A percentile compares a stretch with the other conserved stretches of the same genome.
phyloP scores from a whole-genome alignment of 2,113 vertebrate genomes.

The Pelvicachromis taeniatus region DNA sequence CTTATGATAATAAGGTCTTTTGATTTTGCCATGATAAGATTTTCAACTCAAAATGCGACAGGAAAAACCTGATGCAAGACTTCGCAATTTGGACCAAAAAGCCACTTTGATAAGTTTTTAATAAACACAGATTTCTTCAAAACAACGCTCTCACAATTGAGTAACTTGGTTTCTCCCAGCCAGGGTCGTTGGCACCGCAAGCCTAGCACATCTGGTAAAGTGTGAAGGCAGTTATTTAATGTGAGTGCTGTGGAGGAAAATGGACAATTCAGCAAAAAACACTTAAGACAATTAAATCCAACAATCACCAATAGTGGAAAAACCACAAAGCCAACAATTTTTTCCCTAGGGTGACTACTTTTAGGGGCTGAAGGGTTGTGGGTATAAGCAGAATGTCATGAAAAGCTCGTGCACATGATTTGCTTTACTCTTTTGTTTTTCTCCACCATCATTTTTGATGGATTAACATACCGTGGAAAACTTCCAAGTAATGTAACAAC shows the following conservation, averaged over 20 bases:
- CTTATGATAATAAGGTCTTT: not conserved
- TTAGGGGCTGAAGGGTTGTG: not conserved
- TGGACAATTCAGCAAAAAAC: slow-evolving; percentile 1
- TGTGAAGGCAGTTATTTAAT: slow-evolving; percentile 25
- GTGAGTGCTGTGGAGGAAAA: slow-evolving; percentile 11
- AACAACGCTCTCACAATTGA: not conserved
- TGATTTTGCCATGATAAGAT: not conserved
- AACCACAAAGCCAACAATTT: not conserved
- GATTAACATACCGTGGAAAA: not conserved
- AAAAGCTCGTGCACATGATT: not conserved
- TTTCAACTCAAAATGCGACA: not conserved
- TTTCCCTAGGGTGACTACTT: not conserved
- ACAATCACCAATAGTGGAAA: not conserved
- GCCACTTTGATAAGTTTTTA: not conserved
- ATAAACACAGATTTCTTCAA: not conserved
- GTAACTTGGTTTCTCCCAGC: not conserved
- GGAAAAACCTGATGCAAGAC: not conserved
- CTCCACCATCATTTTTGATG: not conserved
- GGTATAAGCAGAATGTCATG: not conserved
- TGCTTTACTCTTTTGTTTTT: not conserved
- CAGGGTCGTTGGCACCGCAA: not conserved
- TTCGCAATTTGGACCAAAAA: not conserved
- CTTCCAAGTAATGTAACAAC: not conserved
- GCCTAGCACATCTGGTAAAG: slow-evolving; percentile 36
- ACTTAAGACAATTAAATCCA: not conserved